Evolutionary conservation across 2,888 invertebrate species (phyloP), one percentile per base, ranked within the genome.

Genomic region (Drosophila ustulata): DNA sequence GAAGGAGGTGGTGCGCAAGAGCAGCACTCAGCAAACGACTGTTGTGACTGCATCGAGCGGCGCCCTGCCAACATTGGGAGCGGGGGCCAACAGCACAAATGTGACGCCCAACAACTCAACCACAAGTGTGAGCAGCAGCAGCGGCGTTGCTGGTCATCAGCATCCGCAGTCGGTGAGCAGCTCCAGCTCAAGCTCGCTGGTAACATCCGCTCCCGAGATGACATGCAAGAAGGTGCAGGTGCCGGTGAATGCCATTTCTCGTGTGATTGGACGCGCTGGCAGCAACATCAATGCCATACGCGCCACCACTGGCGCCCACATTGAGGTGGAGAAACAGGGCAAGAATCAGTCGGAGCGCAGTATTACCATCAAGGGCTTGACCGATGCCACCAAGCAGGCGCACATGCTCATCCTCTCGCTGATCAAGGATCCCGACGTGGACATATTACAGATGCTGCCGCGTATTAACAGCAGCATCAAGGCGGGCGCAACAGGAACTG

Each of bases 251-350:
- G 98, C 98, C 49, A 99, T 99, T 71, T 98, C 98, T 67, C 95
- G 99, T 61, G 98, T 99, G 56, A 99, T 99, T 90, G 99, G 99
- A 0, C 95, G 99, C 85, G 98, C 97, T 32, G 99, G 99, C 52
- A 97, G 96, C 93, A 99, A 99, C 93, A 99, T 99, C 89, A 99
- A 99, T 93, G 98, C 99, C 9, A 99, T 99, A 91, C 94, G 99
- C 66, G 97, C 97, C 64, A 97, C 98, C 57, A 99, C 99, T 32
- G 98, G 98, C 67, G 99, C 99, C 4, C 98, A 98, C 91, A 99
- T 99, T 91, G 98, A 99, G 93, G 98, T 99, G 28, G 99, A 99
- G 92, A 99, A 99, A 92, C 98, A 98, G 93, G 96, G 96, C 91
- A 98, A 98, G 93, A 96, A 97, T 4, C 98, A 97, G 93, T 97